Conservation (phyloP, 2,888 invertebrate genomes). For the Xestoiulus laeticollis region DNA sequence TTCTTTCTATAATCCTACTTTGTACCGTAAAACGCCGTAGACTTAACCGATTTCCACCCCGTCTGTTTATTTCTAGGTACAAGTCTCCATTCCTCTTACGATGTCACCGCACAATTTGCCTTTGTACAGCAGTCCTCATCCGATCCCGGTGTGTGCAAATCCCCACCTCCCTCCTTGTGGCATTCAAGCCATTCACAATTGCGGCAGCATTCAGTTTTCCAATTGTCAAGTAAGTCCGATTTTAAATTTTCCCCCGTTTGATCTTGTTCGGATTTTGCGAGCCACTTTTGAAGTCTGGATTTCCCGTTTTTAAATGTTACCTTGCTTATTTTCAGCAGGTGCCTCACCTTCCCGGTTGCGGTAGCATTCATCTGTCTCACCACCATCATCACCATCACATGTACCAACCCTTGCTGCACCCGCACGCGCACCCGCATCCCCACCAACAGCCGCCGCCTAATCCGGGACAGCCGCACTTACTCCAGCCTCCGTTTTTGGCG, state of each 20-base stretch:
- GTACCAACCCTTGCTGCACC: conserved; percentile 64
- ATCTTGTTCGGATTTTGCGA: neutral
- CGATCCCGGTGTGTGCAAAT: conserved; percentile 54
- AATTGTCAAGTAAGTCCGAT: conserved; percentile 53
- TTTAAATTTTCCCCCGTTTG: neutral
- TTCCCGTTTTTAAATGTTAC: neutral
- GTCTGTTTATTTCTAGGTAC: conserved; percentile 58
- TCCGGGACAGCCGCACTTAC: conserved; percentile 60
- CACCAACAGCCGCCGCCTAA: conserved; percentile 60
- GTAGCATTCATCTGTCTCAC: conserved; percentile 60
- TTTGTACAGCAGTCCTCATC: conserved; percentile 56
- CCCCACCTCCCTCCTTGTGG: conserved; percentile 54
- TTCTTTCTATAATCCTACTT: neutral
- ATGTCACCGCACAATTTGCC: conserved; percentile 58
- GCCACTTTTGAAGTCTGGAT: neutral
- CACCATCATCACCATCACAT: conserved; percentile 63
- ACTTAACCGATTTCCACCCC: neutral
- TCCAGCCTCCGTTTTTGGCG: conserved; percentile 52
- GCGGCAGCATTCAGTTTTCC: conserved; percentile 54
- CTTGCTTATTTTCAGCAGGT: conserved; percentile 47
- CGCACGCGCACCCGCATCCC: conserved; percentile 62
- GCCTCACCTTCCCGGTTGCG: conserved; percentile 53
- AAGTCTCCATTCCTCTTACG: conserved; percentile 59
- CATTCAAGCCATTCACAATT: conserved; percentile 53
- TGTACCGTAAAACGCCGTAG: neutral